These are phyloP conservation scores for Valencia hispanica DNA, from an alignment of 2,797 vertebrate species.

Conservation along the genomic window DNA sequence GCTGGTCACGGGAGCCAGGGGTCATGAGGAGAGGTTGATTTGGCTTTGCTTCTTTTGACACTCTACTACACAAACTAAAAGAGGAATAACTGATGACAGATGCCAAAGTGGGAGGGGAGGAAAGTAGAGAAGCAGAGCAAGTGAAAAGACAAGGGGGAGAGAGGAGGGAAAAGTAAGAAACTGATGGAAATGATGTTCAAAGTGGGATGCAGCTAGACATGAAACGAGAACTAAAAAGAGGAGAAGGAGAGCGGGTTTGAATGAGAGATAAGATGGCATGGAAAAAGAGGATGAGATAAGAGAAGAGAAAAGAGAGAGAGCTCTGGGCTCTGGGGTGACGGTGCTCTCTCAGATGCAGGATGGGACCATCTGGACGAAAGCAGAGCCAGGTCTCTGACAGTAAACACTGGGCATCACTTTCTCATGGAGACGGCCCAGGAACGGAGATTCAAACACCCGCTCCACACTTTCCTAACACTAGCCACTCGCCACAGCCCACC, in stretches of 20 bases:
- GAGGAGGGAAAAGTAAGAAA: conserved; percentile 27
- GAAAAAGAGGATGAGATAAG: conserved; percentile 53
- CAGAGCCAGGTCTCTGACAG: conserved; percentile 72
- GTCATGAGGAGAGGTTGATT: conserved; percentile 55
- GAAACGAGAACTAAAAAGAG: conserved; percentile 53
- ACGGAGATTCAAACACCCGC: conserved; percentile 54
- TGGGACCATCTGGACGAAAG: conserved; percentile 75
- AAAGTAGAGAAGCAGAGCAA: conserved; percentile 23
- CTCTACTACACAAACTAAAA: conserved; percentile 29
- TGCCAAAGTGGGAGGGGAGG: conserved; percentile 30
- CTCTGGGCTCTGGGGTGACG: conserved; percentile 57
- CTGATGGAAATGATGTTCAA: conserved; percentile 43
- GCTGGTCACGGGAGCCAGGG: conserved; percentile 38
- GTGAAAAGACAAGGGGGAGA: conserved; percentile 7
- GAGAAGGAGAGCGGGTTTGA: conserved; percentile 47
- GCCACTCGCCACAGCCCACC: conserved; percentile 18
- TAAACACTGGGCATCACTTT: conserved; percentile 73
- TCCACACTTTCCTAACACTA: conserved; percentile 45
- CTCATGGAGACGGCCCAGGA: conserved; percentile 58
- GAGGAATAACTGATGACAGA: conserved; percentile 22
- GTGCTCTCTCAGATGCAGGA: conserved; percentile 70
- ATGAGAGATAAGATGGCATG: conserved; percentile 59
- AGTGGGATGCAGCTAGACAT: conserved; percentile 50
- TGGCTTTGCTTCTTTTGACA: conserved; percentile 51
- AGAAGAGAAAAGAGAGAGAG: conserved; percentile 44